These are phyloP conservation scores for Masnerella sp. DNA, from an alignment of 2,888 invertebrate species.

Conservation along the genomic window DNA sequence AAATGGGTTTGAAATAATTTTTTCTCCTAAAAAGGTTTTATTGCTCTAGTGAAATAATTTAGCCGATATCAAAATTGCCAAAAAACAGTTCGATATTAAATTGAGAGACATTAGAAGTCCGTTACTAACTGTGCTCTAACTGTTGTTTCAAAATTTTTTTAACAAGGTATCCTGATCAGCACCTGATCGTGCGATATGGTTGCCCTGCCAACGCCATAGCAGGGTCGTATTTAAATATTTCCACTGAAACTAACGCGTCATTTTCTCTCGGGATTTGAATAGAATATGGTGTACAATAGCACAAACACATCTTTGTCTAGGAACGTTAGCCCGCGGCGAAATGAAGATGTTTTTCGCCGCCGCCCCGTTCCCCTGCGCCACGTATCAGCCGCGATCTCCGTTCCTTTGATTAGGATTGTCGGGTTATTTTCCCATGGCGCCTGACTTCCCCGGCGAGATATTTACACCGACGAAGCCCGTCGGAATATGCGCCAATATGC, in stretches of 20 bases:
- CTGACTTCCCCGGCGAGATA: neutral
- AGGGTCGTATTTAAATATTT: too few species aligned
- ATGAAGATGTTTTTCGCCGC: constrained; percentile 45
- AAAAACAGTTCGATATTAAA: too few species aligned
- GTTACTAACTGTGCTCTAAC: too few species aligned
- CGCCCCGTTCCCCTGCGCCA: constrained; percentile 12
- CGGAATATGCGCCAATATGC: constrained; percentile 16
- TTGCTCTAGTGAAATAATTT: too few species aligned
- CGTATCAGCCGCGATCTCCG: constrained; percentile 33
- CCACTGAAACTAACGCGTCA: constrained; percentile 25
- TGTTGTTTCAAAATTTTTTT: too few species aligned
- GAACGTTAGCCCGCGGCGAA: constrained; percentile 23
- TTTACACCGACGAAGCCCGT: constrained; percentile 3
- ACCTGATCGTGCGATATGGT: too few species aligned
- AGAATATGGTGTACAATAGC: constrained; percentile 26
- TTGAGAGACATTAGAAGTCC: too few species aligned
- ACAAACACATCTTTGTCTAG: constrained; percentile 29
- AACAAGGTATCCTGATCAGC: too few species aligned
- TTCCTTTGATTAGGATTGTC: constrained; percentile 33
- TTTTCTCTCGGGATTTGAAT: constrained; percentile 21
- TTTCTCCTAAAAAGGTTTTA: too few species aligned
- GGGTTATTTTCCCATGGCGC: constrained; percentile 20
- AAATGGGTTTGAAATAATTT: too few species aligned
- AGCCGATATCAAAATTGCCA: too few species aligned
- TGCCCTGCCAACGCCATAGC: too few species aligned